Base-by-base conservation (phyloP, 2,888 invertebrate species). In the Nomada flava region DNA sequence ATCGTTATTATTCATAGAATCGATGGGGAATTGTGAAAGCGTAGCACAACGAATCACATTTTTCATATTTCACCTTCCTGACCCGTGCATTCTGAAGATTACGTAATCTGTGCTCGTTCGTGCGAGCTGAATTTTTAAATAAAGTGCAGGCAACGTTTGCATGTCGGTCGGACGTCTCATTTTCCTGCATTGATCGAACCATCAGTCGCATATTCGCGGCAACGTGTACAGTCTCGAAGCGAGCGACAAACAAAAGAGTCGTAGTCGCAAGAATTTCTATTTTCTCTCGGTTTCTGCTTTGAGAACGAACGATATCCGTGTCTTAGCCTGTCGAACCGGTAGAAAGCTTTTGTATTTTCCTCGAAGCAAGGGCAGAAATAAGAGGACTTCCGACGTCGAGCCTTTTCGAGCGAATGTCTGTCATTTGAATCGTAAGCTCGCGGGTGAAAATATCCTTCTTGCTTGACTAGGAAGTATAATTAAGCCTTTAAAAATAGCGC, bases 321-420 rank as follows among this genome's bases (percentile, higher is more conserved):
- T 73, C 63, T 70, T 71, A n/a, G 29, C 36, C 57, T 55, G 74
- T 72, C 64, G 63, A 36, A 62, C 55, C 52, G n/a, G 13, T 42
- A 15, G 36, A 20, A 42, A 47, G 59, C 63, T 72, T 52, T 76
- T 53, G 72, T 67, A 47, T 65, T 60, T 64, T 53, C 15, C n/a
- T 13, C 79, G 70, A 60, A n/a, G 65, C 20, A n/a, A 36, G 23
- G 53, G 18, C 70, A 47, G 76, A 79, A 79, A 76, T 65, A 71
- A 79, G 59, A 65, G 60, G 53, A 67, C 64, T 65, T 42, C 29
- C 4, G 42, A 44, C 53, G 76, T 76, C 70, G 20, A 57, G n/a
- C 57, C 26, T 62, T 47, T 55, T 52, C 29, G 18, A 13, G 15
- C 42, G 42, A 52, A 65, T 26, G 42, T 68, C 36, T 36, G 53